phyloP scores from a whole-genome alignment of 30 jellyfish, hydroid and myxozoan species.

The Haliclystus octoradiatus region DNA sequence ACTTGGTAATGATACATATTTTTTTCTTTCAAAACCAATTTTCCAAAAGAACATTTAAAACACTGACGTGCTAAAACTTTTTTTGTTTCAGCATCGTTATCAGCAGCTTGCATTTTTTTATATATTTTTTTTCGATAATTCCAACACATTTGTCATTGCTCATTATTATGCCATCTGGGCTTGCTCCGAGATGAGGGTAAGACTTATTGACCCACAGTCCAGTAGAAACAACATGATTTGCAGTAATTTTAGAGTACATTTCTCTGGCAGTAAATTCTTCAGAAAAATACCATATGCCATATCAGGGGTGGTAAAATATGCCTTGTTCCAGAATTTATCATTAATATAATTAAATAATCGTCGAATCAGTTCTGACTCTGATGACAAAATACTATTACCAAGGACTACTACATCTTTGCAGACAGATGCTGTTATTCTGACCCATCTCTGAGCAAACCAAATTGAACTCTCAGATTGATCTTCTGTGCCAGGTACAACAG shows the following conservation, averaged over 20 bases:
- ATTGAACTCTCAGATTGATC: slow-evolving; percentile 15
- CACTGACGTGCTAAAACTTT: slow-evolving; percentile 32
- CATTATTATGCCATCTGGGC: slow-evolving; percentile 63
- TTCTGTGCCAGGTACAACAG: slow-evolving; percentile 28
- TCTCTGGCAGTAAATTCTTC: not conserved
- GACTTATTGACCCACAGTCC: slow-evolving; percentile 35
- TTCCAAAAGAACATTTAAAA: slow-evolving; percentile 16
- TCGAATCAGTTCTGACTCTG: not conserved
- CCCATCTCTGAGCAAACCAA: slow-evolving; percentile 34
- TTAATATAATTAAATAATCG: slow-evolving; percentile 6
- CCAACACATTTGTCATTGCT: slow-evolving; percentile 24
- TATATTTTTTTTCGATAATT: slow-evolving; percentile 16
- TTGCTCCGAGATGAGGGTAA: slow-evolving; percentile 38
- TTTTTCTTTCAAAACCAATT: slow-evolving; percentile 19
- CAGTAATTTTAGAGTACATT: slow-evolving; percentile 7
- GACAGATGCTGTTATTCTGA: slow-evolving; percentile 25
- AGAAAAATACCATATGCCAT: slow-evolving; percentile 26
- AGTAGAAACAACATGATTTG: slow-evolving; percentile 9
- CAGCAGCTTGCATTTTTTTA: slow-evolving; percentile 6
- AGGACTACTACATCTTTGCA: slow-evolving; percentile 9
- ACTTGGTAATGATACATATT: slow-evolving; percentile 42
- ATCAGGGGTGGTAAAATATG: slow-evolving; percentile 1
- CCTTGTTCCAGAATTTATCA: slow-evolving; percentile 10
- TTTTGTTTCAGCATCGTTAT: slow-evolving; percentile 2
- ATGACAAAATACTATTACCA: not conserved